Percentiles rank a stretch among this genome's conserved stretches.
Evolutionary conservation across 2,888 invertebrate species (phyloP).

Genomic region (Meiosimyza decipiens): DNA sequence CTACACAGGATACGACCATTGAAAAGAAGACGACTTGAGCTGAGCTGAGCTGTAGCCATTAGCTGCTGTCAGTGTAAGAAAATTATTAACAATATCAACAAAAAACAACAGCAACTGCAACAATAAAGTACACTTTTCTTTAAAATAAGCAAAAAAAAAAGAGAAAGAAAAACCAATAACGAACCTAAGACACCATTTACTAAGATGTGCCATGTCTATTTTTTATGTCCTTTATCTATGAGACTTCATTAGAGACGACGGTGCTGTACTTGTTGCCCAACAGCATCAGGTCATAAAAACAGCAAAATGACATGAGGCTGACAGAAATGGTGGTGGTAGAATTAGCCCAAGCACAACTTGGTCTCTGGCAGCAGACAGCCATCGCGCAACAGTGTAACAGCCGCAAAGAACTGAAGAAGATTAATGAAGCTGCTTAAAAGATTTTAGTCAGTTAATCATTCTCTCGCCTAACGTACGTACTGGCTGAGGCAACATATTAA

Average conservation of each 20-base stretch:
- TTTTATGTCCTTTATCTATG: neutral
- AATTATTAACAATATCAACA: slow-evolving; percentile 49
- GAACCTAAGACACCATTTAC: slow-evolving; percentile 10
- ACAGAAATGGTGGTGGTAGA: slow-evolving; percentile 7
- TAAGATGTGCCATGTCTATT: too few relatives aligned
- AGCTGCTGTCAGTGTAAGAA: slow-evolving; percentile 15
- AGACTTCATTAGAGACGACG: slow-evolving; percentile 18
- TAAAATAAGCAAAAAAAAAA: neutral
- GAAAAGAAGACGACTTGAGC: neutral
- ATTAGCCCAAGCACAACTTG: slow-evolving; percentile 9
- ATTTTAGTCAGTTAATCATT: slow-evolving; percentile 63
- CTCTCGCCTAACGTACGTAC: slow-evolving; percentile 44
- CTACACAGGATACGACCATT: neutral
- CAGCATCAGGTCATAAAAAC: slow-evolving; percentile 38
- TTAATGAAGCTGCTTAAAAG: slow-evolving; percentile 65
- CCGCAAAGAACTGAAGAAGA: slow-evolving; percentile 59
- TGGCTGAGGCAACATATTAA: slow-evolving; percentile 18
- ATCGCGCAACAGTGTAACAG: slow-evolving; percentile 26
- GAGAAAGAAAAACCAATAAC: neutral
- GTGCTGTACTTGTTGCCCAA: slow-evolving; percentile 24
- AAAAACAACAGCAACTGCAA: slow-evolving; percentile 22
- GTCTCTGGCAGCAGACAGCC: neutral
- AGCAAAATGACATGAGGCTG: slow-evolving; percentile 35
- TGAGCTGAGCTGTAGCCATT: slow-evolving; percentile 3
- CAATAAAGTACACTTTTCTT: neutral